Conservation (phyloP, 2,888 invertebrate genomes). For the Acanthosepion pharaonis region DNA sequence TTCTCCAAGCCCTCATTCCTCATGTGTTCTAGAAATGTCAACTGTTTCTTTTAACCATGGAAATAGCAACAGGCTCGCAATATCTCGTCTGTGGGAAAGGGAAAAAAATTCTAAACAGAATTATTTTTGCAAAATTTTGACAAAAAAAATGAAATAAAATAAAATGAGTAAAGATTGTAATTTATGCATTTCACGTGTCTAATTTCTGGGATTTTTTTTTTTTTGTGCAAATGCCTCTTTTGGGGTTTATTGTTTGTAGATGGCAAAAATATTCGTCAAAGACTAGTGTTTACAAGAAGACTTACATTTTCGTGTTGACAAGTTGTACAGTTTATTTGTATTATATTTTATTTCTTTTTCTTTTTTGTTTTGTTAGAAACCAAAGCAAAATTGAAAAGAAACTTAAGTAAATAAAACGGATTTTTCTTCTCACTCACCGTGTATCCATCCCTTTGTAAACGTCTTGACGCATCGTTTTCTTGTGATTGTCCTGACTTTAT, state of each 20-base stretch:
- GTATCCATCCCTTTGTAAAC: not conserved
- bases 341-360: not conserved
- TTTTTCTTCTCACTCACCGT: not conserved
- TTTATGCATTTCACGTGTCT: not conserved
- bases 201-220: not conserved
- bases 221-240: not conserved
- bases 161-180: not conserved
- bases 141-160: not conserved
- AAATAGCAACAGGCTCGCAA: no score
- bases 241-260: not conserved
- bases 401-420: no score
- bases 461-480: no score
- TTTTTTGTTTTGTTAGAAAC: not conserved
- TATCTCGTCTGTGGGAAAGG: no score
- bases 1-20: no score
- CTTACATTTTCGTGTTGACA: not conserved
- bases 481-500: no score
- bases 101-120: no score
- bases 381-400: not conserved
- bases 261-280: not conserved
- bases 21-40: no score
- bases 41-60: no score
- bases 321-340: not conserved
- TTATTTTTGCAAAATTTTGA: no score
- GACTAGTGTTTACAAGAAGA: not conserved